A percentile compares a stretch with the other conserved stretches of the same genome.
phyloP scores from a whole-genome alignment of 2,797 vertebrate genomes.

The Zonotrichia albicollis region DNA sequence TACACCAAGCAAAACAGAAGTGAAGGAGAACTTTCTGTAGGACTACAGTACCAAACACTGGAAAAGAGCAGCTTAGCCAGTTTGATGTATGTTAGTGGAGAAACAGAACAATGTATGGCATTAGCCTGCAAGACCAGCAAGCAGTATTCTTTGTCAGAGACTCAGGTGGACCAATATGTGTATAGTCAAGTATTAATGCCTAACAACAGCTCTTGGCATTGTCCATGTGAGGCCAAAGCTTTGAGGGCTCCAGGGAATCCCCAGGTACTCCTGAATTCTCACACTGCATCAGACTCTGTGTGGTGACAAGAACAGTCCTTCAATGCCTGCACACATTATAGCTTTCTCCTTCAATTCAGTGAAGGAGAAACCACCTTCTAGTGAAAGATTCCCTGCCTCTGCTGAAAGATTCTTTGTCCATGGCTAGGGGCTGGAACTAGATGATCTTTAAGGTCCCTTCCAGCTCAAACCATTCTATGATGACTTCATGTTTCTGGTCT shows the following conservation, averaged over 20 bases:
- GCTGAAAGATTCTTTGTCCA: background rate
- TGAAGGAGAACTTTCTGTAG: background rate
- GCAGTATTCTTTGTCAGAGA: background rate
- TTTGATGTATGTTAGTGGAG: background rate
- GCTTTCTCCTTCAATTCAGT: background rate
- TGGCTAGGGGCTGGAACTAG: background rate
- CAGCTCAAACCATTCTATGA: background rate
- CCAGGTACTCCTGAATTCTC: background rate
- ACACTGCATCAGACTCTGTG: background rate
- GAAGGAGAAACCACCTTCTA: background rate
- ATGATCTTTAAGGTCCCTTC: background rate
- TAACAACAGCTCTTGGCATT: background rate
- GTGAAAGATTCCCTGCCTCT: background rate
- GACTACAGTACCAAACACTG: background rate
- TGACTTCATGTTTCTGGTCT: background rate
- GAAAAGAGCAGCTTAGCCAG: background rate
- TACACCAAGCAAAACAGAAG: background rate
- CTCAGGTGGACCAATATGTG: fast-evolving
- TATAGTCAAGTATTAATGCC: background rate
- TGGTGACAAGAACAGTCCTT: background rate
- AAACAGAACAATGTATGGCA: background rate
- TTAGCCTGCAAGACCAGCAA: background rate
- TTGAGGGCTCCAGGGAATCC: background rate
- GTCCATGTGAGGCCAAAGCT: background rate
- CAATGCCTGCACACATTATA: background rate